phyloP scores from a whole-genome alignment of 2,797 vertebrate species.

The Eulemur rubriventer region DNA sequence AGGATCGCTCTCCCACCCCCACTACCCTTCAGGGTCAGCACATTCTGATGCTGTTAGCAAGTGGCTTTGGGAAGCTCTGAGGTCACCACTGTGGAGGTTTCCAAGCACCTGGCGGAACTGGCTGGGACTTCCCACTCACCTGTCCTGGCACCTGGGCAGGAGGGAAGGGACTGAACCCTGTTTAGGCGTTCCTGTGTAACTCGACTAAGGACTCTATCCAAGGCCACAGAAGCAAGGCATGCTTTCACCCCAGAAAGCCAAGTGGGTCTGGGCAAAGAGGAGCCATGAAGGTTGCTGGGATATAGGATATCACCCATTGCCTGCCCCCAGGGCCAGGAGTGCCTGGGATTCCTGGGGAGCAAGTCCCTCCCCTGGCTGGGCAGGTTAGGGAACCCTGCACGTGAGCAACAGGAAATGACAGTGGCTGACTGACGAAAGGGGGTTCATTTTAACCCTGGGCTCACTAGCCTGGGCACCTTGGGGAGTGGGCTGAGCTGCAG shows the following conservation, averaged over 20 bases:
- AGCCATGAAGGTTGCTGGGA: slow-evolving; percentile 58
- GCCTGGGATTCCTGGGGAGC: slow-evolving; percentile 66
- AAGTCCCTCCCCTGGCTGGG: slow-evolving; percentile 60
- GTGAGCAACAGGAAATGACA: slow-evolving; percentile 75
- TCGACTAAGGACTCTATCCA: neutral
- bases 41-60: slow-evolving; percentile 62
- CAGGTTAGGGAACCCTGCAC: slow-evolving; percentile 74
- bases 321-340: slow-evolving; percentile 72
- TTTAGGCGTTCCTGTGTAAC: neutral
- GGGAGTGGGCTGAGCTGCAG: neutral
- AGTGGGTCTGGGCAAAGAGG: neutral
- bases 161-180: neutral
- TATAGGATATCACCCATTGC: neutral
- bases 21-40: slow-evolving; percentile 29
- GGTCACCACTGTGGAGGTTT: slow-evolving; percentile 49
- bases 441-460: slow-evolving; percentile 51
- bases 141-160: neutral
- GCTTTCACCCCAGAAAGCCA: neutral
- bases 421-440: slow-evolving; percentile 51
- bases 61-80: slow-evolving; percentile 70
- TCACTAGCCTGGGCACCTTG: neutral
- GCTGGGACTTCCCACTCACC: slow-evolving; percentile 33
- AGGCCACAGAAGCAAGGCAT: neutral
- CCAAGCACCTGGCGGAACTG: slow-evolving; percentile 43
- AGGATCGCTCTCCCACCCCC: neutral